Base-by-base conservation (phyloP, 2,797 vertebrate genomes). In the Cuculus canorus region DNA sequence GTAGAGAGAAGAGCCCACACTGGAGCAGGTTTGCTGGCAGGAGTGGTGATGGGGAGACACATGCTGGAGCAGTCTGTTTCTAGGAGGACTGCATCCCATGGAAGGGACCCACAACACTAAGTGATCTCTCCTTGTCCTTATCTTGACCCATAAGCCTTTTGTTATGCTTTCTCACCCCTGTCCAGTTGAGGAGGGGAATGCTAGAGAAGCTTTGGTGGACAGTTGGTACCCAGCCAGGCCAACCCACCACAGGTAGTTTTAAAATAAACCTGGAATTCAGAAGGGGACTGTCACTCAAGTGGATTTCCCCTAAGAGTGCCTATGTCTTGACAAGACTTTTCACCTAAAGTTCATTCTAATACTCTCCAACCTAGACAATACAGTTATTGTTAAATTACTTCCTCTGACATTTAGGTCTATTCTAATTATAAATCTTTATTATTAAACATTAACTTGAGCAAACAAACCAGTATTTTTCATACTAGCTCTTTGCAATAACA, bases 301-400 rank as follows among this genome's bases (percentile, higher is more conserved):
- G 71, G 56, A n/a, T 82, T 59, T 93, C 69, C 59, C 76, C 85
- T 39, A 50, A 68, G 54, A 71, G 7, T 50, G 45, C 11, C 0
- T 75, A 48, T n/a, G 39, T 22, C 17, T 32, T 64, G 57, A 50
- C 8, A 3, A 81, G 61, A 35, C 66, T 86, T 77, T 93, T 86
- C 91, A 93, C 93, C 84, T 75, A 8, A 82, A 76, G 86, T 89
- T 93, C 59, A 89, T 89, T 89, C 50, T 79, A 93, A 91, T 91
- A 56, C 43, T 63, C 68, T 85, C 72, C 92, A 73, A 28, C 22
- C 43, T n/a, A 72, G n/a, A 78, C 52, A 92, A 47, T n/a, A 32
- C 52, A 87, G 84, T 61, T 87, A 52, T n/a, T 65, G 52, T 82
- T 82, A 14, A 84, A 86, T 45, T 72, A 61, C 24, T 82, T 23